A percentile compares a stretch with the other conserved stretches of the same genome.
Conservation (phyloP, 2,888 invertebrate species). For the Agonopterix heracliana region DNA sequence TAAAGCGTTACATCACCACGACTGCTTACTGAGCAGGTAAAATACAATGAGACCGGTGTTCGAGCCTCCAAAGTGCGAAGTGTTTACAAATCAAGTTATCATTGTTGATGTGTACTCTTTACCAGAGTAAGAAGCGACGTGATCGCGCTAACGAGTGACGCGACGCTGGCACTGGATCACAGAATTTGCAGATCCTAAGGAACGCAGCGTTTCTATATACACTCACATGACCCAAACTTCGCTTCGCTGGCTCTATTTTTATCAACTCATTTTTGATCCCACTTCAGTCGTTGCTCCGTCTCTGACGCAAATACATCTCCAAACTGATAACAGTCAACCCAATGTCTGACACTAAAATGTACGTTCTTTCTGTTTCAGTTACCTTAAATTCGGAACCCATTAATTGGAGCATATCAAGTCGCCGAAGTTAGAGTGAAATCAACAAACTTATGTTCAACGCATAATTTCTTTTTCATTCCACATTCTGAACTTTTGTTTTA, state of each 20-base stretch:
- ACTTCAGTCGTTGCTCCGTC: constrained; percentile 51
- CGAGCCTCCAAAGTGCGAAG: constrained; percentile 29
- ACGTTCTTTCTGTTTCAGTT: constrained; percentile 61
- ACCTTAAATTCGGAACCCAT: constrained; percentile 56
- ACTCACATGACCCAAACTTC: constrained; percentile 63
- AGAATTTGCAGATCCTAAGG: constrained; percentile 33
- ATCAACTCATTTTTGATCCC: constrained; percentile 53
- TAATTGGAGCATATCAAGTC: constrained; percentile 61
- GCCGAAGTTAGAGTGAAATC: constrained; percentile 34
- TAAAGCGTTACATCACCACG: constrained; percentile 14
- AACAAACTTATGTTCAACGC: constrained; percentile 60
- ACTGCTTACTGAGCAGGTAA: constrained; percentile 19
- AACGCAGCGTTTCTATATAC: constrained; percentile 30
- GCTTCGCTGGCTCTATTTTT: constrained; percentile 58
- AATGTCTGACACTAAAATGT: constrained; percentile 22
- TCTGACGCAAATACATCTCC: constrained; percentile 51
- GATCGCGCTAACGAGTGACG: constrained; percentile 52
- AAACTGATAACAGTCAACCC: constrained; percentile 32
- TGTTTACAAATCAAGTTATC: constrained; percentile 63
- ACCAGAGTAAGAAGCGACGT: constrained; percentile 16
- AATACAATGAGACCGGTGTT: constrained; percentile 37
- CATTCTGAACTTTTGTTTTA: constrained; percentile 64
- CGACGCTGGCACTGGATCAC: constrained; percentile 56
- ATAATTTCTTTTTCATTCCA: constrained; percentile 61
- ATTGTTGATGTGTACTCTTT: constrained; percentile 9